phyloP scores from a whole-genome alignment of 1,140 invertebrate species.

The Andrena cerasifolii region DNA sequence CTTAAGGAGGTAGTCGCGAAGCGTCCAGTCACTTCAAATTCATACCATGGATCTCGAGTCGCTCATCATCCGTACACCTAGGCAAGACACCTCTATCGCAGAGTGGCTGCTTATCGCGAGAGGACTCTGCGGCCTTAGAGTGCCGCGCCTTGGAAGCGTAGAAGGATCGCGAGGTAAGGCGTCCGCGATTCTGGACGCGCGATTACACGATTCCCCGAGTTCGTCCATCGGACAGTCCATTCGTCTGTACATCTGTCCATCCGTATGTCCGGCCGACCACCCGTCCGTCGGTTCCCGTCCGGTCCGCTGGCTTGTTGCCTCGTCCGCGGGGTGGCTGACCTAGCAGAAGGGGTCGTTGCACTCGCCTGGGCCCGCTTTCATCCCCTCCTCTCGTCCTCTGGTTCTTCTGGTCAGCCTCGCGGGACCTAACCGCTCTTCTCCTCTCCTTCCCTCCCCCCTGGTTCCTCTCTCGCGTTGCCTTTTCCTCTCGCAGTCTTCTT shows the following conservation, averaged over 20 bases:
- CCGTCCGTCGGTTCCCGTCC: constrained; percentile 53
- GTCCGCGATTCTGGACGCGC: constrained; percentile 28
- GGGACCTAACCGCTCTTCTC: constrained; percentile 67
- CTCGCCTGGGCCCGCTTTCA: constrained; percentile 76
- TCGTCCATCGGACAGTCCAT: constrained; percentile 53
- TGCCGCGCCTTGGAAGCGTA: not conserved
- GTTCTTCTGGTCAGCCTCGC: constrained; percentile 72
- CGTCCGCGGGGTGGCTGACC: constrained; percentile 80
- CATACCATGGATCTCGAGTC: too few relatives aligned
- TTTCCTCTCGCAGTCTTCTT: constrained; percentile 15
- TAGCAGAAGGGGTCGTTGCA: constrained; percentile 80
- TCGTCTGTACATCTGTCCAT: constrained; percentile 56
- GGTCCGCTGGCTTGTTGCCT: constrained; percentile 46
- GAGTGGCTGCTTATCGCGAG: not conserved
- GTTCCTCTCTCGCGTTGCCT: constrained; percentile 14
- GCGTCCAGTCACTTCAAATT: too few relatives aligned
- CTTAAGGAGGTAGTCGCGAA: too few relatives aligned
- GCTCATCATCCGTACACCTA: too few relatives aligned
- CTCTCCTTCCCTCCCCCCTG: not conserved
- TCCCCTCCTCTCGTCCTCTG: constrained; percentile 65
- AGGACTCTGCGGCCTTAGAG: not conserved
- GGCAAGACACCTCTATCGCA: too few relatives aligned
- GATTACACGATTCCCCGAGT: constrained; percentile 58
- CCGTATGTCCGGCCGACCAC: constrained; percentile 59
- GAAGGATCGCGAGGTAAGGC: not conserved